Base-by-base conservation (phyloP, 2,113 vertebrate genomes). In the Australoheros scitulus region DNA sequence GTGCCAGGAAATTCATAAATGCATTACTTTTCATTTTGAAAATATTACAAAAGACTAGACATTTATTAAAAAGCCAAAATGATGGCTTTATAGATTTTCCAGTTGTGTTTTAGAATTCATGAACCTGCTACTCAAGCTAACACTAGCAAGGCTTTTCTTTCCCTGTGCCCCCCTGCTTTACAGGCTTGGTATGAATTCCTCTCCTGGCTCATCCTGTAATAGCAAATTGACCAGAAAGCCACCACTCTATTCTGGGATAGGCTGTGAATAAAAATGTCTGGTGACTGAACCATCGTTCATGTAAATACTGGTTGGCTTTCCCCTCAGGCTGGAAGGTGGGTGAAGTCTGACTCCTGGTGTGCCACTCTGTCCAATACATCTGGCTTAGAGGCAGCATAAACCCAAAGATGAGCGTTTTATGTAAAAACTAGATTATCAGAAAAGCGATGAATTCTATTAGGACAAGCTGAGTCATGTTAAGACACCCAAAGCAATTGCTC, bases 31-130 rank as follows among this genome's bases (percentile, higher is more conserved):
- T 95, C 94, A 94, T 96, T 96, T 95, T 91, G 90, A 94, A 90
- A 94, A 94, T 94, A 95, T 95, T 95, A 94, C 87, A 93, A 91
- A 93, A 94, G 90, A 88, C 93, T 81, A 87, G 86, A 91, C 91
- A 61, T 95, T 96, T 95, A 96, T 96, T 96, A 95, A 96, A 95
- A 94, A 95, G 88, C 72, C 86, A 83, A 92, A 95, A 94, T 93
- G 89, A 95, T 87, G 92, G 94, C 93, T 95, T 96, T 94, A 93
- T 96, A 91, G 91, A 95, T 94, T 94, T 95, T 94, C 87, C 92
- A 92, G 82, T 91, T 77, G 77, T 85, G 79, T 84, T 90, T 89
- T 80, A 88, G 83, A 76, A 89, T 91, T 94, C 85, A 82, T 82
- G 82, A 91, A 86, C 84, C 79, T 76, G 79, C 76, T 81, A 79